Conservation (phyloP, 2,113 vertebrate species). For the Pseudolaguvia tuberculata region DNA sequence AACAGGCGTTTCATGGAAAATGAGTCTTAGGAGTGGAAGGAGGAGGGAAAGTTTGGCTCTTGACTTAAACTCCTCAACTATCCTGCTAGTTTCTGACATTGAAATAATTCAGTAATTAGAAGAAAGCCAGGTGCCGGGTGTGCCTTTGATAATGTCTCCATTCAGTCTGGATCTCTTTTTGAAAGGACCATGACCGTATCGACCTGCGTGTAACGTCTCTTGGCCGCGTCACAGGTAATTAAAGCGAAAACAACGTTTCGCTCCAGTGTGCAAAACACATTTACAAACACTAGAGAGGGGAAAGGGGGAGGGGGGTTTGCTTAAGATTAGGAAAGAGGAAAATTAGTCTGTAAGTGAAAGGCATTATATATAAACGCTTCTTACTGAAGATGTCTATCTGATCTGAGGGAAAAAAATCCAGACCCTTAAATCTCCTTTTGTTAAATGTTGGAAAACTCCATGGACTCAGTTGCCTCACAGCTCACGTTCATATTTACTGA, state of each 20-base stretch:
- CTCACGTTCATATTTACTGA: conserved; percentile 14
- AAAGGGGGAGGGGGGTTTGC: conserved; percentile 2
- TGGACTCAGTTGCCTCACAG: background rate
- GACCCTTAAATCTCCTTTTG: conserved; percentile 15
- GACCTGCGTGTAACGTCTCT: conserved; percentile 53
- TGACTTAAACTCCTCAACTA: conserved; percentile 2
- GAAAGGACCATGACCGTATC: conserved; percentile 43
- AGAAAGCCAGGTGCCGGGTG: conserved; percentile 41
- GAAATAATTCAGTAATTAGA: conserved; percentile 40
- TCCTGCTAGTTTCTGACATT: conserved; percentile 34
- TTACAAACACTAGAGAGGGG: conserved; percentile 46
- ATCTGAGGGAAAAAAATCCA: conserved; percentile 16
- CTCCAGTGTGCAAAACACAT: conserved; percentile 64
- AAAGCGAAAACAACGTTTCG: conserved; percentile 57
- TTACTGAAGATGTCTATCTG: background rate
- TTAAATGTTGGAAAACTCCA: conserved; percentile 15
- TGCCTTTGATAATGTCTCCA: conserved; percentile 52
- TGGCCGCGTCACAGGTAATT: conserved; percentile 60
- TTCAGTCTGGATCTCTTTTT: conserved; percentile 52
- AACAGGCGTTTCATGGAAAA: conserved; percentile 17
- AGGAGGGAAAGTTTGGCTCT: background rate
- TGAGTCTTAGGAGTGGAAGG: background rate
- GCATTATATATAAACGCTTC: conserved; percentile 8
- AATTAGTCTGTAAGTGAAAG: background rate
- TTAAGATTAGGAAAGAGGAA: conserved; percentile 19